Evolutionary conservation across 1,140 invertebrate species (phyloP).

Genomic region (Monochamus saltuarius): DNA sequence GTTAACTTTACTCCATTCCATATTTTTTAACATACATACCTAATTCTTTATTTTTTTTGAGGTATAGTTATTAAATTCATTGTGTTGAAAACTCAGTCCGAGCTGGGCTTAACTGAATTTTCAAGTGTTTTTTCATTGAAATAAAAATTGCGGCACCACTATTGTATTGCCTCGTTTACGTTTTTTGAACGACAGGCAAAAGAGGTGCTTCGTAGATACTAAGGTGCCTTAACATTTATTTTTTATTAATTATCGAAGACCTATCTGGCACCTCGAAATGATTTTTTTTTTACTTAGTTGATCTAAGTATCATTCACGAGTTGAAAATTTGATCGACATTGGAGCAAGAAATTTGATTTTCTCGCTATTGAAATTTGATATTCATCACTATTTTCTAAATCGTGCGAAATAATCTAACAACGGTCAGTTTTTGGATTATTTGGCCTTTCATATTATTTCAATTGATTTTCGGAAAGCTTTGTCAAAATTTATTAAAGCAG

Average conservation of each 20-base stretch:
- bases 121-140: slow-evolving; percentile 1
- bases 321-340: slow-evolving; percentile 9
- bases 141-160: slow-evolving; percentile 1
- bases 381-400: neutral
- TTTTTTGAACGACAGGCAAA: slow-evolving; percentile 13
- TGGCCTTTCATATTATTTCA: too few species aligned
- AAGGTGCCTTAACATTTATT: slow-evolving; percentile 21
- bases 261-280: slow-evolving; percentile 19
- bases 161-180: slow-evolving; percentile 9
- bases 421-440: too few species aligned
- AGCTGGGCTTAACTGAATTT: slow-evolving; percentile 1
- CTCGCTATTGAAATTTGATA: neutral
- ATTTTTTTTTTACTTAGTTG: slow-evolving; percentile 11
- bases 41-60: too few species aligned
- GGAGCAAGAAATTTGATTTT: slow-evolving; percentile 2
- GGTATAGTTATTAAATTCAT: too few species aligned
- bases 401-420: too few species aligned
- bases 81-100: neutral
- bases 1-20: slow-evolving; percentile 11
- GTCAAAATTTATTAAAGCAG: slow-evolving; percentile 9
- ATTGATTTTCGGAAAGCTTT: neutral
- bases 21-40: neutral
- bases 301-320: slow-evolving; percentile 1
- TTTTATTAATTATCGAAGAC: slow-evolving; percentile 8
- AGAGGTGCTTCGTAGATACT: slow-evolving; percentile 13